A percentile compares a stretch with the other conserved stretches of the same genome.
phyloP scores from a whole-genome alignment of 2,113 vertebrate genomes.

The Nesogale talazaci region DNA sequence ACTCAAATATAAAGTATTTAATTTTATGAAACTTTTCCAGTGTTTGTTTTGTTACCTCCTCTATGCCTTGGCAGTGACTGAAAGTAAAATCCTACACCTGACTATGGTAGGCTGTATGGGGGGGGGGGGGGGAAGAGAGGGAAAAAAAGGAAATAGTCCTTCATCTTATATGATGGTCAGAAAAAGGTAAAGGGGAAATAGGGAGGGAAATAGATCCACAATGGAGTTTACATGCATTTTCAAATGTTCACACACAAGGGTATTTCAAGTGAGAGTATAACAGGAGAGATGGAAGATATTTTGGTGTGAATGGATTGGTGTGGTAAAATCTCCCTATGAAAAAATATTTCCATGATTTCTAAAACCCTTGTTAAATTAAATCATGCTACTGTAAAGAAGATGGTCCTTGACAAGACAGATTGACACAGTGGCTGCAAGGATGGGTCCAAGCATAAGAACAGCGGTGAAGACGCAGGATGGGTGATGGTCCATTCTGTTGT shows the following conservation, averaged over 20 bases:
- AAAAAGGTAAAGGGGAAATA: background rate
- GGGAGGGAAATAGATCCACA: background rate
- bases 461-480: too few species aligned
- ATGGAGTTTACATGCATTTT: background rate
- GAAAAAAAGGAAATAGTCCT: background rate
- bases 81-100: constrained; percentile 35
- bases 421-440: too few species aligned
- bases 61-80: background rate
- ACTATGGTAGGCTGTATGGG: background rate
- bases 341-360: background rate
- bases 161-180: background rate
- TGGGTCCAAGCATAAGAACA: too few species aligned
- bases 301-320: background rate
- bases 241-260: background rate
- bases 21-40: background rate
- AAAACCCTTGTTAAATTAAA: background rate
- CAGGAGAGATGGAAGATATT: background rate
- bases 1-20: constrained; percentile 24
- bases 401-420: too few species aligned
- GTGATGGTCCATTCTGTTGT: too few species aligned
- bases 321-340: background rate
- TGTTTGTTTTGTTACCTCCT: background rate
- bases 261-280: background rate
- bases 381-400: background rate
- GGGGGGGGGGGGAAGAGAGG: too few species aligned